These are phyloP conservation scores for Agrotis segetum DNA, from an alignment of 2,888 invertebrate genomes.

Conservation along the genomic window DNA sequence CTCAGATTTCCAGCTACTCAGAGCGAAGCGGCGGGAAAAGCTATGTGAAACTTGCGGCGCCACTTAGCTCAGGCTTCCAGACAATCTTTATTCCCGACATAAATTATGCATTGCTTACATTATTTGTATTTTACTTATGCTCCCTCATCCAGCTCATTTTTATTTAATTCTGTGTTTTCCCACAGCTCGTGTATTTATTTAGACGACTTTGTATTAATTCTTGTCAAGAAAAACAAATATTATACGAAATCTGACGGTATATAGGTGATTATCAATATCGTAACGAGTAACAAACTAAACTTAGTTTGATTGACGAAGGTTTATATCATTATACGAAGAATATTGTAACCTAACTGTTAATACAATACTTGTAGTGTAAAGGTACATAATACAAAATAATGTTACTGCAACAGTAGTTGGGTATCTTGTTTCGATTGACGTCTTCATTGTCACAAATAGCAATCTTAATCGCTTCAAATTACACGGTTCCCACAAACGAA, in stretches of 20 bases:
- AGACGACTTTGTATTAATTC: not conserved
- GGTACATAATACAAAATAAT: not conserved
- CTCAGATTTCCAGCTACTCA: not conserved
- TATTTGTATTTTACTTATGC: constrained; percentile 30
- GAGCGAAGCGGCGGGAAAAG: not conserved
- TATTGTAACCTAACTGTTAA: not conserved
- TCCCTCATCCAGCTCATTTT: constrained; percentile 27
- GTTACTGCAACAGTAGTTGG: constrained; percentile 4
- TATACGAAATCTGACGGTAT: not conserved
- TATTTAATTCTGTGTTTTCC: constrained; percentile 36
- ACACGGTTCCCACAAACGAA: constrained; percentile 21
- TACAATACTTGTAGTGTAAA: not conserved
- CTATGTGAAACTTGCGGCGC: constrained; percentile 21
- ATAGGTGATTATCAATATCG: not conserved
- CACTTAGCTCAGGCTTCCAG: constrained; percentile 29
- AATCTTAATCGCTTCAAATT: constrained; percentile 11
- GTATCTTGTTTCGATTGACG: not conserved
- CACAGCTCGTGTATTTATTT: constrained; percentile 22
- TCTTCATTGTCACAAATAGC: constrained; percentile 4
- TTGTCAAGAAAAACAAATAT: constrained; percentile 21
- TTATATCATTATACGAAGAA: not conserved
- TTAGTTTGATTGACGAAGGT: constrained; percentile 3
- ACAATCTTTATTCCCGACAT: constrained; percentile 44
- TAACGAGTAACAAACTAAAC: not conserved
- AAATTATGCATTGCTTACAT: constrained; percentile 39